Evolutionary conservation across 2,888 invertebrate genomes (phyloP), one percentile per base, ranked within the genome.

Genomic region (Anthrax anthrax): DNA sequence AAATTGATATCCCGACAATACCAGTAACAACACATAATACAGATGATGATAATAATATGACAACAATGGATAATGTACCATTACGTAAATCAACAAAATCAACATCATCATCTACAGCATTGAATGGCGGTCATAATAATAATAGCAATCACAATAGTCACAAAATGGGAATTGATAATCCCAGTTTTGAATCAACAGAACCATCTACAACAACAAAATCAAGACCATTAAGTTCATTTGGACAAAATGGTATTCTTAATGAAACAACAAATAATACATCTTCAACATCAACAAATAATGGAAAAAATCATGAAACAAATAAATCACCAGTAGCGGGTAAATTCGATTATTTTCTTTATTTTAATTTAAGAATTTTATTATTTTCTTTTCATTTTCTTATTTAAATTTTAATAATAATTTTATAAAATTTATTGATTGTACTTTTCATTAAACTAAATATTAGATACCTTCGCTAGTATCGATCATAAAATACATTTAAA

Each of bases 161-260:
- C 18, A 51, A 48, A 44, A 43, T 44, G 18, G 55, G 55, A 19
- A 39, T 54, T 16, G 55, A 55, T 47, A 55, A 55, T 50, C 53
- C 52, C 12, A 51, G 47, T 23, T 55, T 51, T 47, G 55, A 55
- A 42, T 43, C 44, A 5, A 53, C 53, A 43, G 44, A 42, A 42
- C 23, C n/a, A n/a, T n/a, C n/a, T 6, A 23, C 23, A 27, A 27
- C 23, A 27, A 32, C 36, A 16, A 49, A 50, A 40, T 42, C 47
- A 29, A 47, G 54, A 37, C 54, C 54, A n/a, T 39, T 55, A 4
- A 55, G 54, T 42, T 55, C 54, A 18, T 55, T 55, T 29, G 53
- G 53, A 37, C 51, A 51, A 27, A 55, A 53, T 50, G 50, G 51
- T 39, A 12, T 3, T 12, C 18, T 48, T 18, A 51, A 51, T 47